phyloP scores from a whole-genome alignment of 2,797 vertebrate genomes.

The Phataginus tricuspis region DNA sequence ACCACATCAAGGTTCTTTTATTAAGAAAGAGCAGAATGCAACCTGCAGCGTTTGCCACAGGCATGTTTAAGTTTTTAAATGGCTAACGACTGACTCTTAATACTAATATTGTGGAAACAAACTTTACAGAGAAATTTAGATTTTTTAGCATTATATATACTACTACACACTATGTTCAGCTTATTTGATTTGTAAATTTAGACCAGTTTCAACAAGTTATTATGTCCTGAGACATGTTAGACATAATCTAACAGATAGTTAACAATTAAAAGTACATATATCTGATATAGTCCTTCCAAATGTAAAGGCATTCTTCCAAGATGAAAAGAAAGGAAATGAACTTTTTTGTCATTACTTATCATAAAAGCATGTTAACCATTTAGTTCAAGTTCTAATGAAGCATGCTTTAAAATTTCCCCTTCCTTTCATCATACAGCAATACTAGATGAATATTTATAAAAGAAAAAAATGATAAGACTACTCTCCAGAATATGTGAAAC shows the following conservation, averaged over 20 bases:
- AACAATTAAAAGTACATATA: not conserved
- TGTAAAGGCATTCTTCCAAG: not conserved
- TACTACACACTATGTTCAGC: not conserved
- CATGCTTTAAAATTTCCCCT: not conserved
- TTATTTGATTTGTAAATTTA: constrained; percentile 1
- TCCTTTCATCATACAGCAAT: not conserved
- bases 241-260: not conserved
- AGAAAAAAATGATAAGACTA: not conserved
- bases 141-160: not conserved
- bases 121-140: not conserved
- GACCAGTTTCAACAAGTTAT: not conserved
- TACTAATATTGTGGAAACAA: not conserved
- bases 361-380: not conserved
- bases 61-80: constrained; percentile 39
- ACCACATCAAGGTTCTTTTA: not conserved
- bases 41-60: not conserved
- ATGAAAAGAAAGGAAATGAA: not conserved
- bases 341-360: not conserved
- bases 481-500: constrained; percentile 8
- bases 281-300: not conserved
- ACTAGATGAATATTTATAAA: not conserved
- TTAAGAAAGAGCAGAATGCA: not conserved
- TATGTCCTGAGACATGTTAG: not conserved
- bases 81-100: not conserved
- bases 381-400: not conserved